Evolutionary conservation across 2,888 invertebrate genomes (phyloP), one percentile per base, ranked within the genome.

Genomic region (Balanococcus diminutus): DNA sequence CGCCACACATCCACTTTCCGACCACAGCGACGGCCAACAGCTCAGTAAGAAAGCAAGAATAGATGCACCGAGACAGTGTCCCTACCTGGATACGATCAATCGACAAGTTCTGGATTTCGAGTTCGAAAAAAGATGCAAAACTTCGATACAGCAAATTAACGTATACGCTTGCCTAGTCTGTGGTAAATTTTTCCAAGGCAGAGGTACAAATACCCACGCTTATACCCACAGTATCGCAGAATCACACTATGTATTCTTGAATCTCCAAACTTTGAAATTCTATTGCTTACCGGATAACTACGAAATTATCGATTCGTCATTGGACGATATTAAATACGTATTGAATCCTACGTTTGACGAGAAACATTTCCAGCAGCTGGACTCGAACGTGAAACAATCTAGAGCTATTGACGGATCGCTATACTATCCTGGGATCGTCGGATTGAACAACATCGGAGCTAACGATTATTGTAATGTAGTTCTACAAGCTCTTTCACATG

Each of bases 381-480:
- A 99, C 89, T 90, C 90, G 14, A 94, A 93, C 89, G 93, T 94
- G 8, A 98, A 97, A 90, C 92, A 96, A 90, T 97, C 96, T 0
- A 92, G 99, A 89, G 98, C 99, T 0, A 98, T 97, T 88, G 98
- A 99, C 91, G 98, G 98, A 11, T 96, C 97, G 0, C 93, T 98
- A 90, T 99, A 99, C 90, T 93, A 96, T 89, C 99, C 99, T 2
- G 99, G 98, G 86, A 98, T 99, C 89, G 98, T 99, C 25, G 98
- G 98, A 0, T 92, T 99, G 82, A 99, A 99, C 90, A 99, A 99
- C 90, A 99, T 99, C 88, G 99, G 99, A 91, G 98, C 98, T 3
- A 99, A 99, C 91, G 99, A 99, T 90, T 99, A 99, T 90, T 99
- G 99, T 90, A 99, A 99, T 91, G 99, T 99, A 81, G 96, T 99